These are phyloP conservation scores for Anoplolepis gracilipes DNA, from an alignment of 1,140 invertebrate species.

Conservation along the genomic window DNA sequence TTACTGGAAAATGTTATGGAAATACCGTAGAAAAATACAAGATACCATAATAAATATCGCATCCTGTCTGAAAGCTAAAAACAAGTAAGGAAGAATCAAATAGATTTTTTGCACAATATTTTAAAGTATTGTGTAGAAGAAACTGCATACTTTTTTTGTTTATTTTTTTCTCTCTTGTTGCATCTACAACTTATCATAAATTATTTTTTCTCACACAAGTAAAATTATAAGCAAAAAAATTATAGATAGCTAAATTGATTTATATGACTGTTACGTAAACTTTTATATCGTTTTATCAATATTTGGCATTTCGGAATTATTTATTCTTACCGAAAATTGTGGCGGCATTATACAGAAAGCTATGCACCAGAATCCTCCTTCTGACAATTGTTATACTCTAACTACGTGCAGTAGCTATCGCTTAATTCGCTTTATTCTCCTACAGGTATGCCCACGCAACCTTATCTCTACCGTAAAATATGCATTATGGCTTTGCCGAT, in stretches of 20 bases:
- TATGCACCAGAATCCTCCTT: background rate
- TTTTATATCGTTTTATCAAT: background rate
- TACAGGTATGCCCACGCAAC: background rate
- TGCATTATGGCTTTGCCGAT: constrained; percentile 24
- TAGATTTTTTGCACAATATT: background rate
- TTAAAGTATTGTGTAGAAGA: background rate
- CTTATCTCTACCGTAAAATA: constrained; percentile 50
- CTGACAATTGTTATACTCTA: background rate
- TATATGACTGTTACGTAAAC: too few relatives aligned
- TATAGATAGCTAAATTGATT: too few relatives aligned
- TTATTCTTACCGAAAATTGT: background rate
- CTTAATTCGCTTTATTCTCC: constrained; percentile 15
- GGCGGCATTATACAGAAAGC: background rate
- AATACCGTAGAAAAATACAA: background rate
- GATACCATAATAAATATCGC: background rate
- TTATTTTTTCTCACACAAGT: background rate
- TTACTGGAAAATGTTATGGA: background rate
- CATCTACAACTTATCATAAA: background rate
- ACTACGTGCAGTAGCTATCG: constrained; percentile 10
- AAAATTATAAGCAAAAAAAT: background rate
- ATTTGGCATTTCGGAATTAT: background rate
- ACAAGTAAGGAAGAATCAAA: background rate
- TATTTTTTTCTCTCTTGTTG: background rate
- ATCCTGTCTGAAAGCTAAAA: constrained; percentile 19
- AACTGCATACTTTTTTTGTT: background rate